These are phyloP conservation scores for Drosophila mauritiana DNA, from an alignment of 1,140 invertebrate genomes.

Conservation along the genomic window DNA sequence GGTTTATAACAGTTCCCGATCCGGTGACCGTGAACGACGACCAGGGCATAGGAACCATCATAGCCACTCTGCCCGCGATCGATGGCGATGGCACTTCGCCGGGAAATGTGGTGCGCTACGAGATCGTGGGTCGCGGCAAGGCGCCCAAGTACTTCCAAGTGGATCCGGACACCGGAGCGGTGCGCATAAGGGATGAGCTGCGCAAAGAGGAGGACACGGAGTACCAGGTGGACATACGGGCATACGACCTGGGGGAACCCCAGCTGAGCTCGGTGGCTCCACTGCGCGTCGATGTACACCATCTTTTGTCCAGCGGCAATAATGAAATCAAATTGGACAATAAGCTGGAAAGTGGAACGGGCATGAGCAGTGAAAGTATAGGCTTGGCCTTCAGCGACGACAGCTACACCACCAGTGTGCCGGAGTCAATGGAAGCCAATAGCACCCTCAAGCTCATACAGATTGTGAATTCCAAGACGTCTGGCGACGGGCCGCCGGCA, in stretches of 20 bases:
- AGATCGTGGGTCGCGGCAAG: conserved; percentile 92
- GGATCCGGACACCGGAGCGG: conserved; percentile 91
- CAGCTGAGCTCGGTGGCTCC: conserved; percentile 91
- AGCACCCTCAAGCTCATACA: conserved; percentile 79
- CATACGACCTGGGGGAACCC: conserved; percentile 94
- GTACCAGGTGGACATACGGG: conserved; percentile 94
- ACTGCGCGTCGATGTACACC: conserved; percentile 92
- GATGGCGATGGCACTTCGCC: conserved; percentile 93
- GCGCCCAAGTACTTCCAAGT: conserved; percentile 93
- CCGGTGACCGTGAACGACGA: conserved; percentile 94
- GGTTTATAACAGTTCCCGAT: conserved; percentile 91
- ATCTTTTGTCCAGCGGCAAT: conserved; percentile 87
- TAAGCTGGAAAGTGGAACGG: conserved; percentile 54
- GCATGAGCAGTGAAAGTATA: conserved; percentile 87
- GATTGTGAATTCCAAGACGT: conserved; percentile 81
- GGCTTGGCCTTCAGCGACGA: conserved; percentile 93
- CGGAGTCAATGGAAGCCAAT: conserved; percentile 87
- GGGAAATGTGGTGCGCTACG: conserved; percentile 92
- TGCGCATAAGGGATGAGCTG: conserved; percentile 92
- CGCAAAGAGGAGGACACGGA: conserved; percentile 93
- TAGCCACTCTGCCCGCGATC: conserved; percentile 91
- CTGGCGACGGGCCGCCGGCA: conserved; percentile 46
- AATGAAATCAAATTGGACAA: conserved; percentile 54
- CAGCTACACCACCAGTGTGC: conserved; percentile 91
- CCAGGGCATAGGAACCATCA: conserved; percentile 90